phyloP scores from a whole-genome alignment of 2,113 vertebrate species.

The Orycteropus afer region DNA sequence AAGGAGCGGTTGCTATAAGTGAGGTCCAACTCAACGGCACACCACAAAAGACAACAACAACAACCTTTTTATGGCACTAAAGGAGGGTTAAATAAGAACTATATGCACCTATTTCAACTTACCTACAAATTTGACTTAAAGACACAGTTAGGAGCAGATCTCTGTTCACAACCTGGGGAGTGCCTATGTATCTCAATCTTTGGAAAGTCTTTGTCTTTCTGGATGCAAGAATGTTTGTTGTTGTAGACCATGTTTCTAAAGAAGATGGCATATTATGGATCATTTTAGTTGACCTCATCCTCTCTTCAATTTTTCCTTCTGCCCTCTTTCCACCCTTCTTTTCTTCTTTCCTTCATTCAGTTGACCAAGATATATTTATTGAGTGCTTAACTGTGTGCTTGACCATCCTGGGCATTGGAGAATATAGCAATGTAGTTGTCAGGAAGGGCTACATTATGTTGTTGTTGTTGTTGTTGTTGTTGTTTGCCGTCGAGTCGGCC shows the following conservation, averaged over 20 bases:
- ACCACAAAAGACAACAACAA: too few relatives aligned
- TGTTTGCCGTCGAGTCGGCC: too few relatives aligned
- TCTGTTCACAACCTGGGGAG: too few relatives aligned
- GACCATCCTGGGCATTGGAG: neutral
- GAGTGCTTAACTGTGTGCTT: neutral
- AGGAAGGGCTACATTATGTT: neutral
- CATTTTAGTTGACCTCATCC: neutral
- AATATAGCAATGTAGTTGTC: neutral
- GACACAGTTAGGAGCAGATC: too few relatives aligned
- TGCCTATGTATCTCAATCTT: too few relatives aligned
- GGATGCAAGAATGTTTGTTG: neutral
- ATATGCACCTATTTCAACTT: too few relatives aligned
- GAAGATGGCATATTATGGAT: neutral
- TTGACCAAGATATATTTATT: neutral
- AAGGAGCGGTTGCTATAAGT: too few relatives aligned
- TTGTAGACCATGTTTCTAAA: neutral
- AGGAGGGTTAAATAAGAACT: too few relatives aligned
- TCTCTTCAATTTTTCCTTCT: neutral
- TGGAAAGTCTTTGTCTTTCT: neutral
- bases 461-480: too few relatives aligned
- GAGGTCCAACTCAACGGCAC: too few relatives aligned
- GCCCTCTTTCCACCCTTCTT: neutral
- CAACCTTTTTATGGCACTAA: too few relatives aligned
- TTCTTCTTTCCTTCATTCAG: neutral
- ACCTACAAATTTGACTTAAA: too few relatives aligned